These are phyloP conservation scores for Aphyosemion australe DNA, from an alignment of 2,113 vertebrate species.

Conservation along the genomic window DNA sequence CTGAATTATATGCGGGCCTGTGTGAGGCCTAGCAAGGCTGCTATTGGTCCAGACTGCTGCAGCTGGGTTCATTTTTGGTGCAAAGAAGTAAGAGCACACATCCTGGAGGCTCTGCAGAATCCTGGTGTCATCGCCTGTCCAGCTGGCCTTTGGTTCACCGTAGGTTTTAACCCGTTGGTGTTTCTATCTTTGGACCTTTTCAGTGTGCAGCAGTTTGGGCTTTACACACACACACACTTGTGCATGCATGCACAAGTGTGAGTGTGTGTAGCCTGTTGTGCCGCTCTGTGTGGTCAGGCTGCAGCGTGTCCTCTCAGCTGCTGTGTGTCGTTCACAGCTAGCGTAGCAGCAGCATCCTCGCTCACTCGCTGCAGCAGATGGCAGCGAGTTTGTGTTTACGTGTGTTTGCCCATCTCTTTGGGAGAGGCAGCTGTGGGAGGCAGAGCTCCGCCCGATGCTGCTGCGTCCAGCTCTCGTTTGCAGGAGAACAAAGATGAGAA, in stretches of 20 bases:
- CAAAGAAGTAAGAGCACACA: too few species aligned
- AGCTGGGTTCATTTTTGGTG: too few species aligned
- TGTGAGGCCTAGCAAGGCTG: too few species aligned
- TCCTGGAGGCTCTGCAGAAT: too few species aligned
- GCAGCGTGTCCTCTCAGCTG: slow-evolving; percentile 68
- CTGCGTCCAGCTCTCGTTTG: slow-evolving; percentile 31
- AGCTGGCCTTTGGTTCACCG: too few species aligned
- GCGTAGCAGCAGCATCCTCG: slow-evolving; percentile 57
- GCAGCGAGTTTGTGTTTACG: slow-evolving; percentile 29
- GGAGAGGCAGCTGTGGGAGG: slow-evolving; percentile 65
- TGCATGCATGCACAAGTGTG: slow-evolving; percentile 1
- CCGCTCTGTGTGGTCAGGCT: slow-evolving; percentile 67
- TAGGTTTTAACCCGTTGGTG: too few species aligned
- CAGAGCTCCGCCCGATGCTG: slow-evolving; percentile 38
- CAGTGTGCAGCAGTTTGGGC: too few species aligned
- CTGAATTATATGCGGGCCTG: too few species aligned
- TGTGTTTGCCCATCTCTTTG: slow-evolving; percentile 50
- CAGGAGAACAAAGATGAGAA: slow-evolving; percentile 31
- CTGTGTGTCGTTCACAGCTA: slow-evolving; percentile 65
- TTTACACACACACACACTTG: too few species aligned
- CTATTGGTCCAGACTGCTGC: too few species aligned
- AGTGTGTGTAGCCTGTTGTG: slow-evolving; percentile 40
- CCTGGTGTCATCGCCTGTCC: too few species aligned
- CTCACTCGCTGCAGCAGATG: slow-evolving; percentile 65
- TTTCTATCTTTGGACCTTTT: too few species aligned